phyloP scores from a whole-genome alignment of 2,888 invertebrate genomes.

The Lasioglossum vierecki region DNA sequence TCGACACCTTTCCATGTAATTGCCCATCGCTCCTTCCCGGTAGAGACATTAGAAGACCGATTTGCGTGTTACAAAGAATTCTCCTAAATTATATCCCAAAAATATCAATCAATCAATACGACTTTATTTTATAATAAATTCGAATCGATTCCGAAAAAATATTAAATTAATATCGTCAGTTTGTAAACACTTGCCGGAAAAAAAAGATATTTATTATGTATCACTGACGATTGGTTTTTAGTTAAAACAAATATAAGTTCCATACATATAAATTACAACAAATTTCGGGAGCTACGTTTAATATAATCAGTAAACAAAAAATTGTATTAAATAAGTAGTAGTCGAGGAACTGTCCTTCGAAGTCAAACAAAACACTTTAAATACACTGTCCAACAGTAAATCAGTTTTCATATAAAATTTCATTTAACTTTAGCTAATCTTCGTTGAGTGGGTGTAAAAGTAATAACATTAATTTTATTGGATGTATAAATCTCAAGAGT shows the following conservation, averaged over 20 bases:
- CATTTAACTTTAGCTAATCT: neutral
- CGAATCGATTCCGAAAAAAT: neutral
- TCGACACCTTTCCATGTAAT: conserved; percentile 60
- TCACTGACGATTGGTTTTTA: no score
- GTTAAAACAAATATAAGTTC: no score
- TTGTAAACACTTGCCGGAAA: neutral
- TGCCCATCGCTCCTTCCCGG: conserved; percentile 31
- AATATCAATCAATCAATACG: no score
- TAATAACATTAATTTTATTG: neutral
- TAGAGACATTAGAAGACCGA: conserved; percentile 2
- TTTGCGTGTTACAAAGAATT: neutral
- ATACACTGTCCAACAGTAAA: no score
- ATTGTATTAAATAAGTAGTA: no score
- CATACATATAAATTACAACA: no score
- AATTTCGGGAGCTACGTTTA: no score
- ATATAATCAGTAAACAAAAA: no score
- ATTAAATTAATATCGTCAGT: neutral
- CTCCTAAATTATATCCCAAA: neutral
- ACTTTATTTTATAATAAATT: neutral
- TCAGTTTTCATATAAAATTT: no score
- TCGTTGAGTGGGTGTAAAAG: neutral
- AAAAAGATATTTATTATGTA: no score
- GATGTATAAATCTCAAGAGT: neutral
- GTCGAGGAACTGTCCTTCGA: no score
- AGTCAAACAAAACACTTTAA: no score